phyloP scores from a whole-genome alignment of 2,888 invertebrate species.

The Hipparchia semele region DNA sequence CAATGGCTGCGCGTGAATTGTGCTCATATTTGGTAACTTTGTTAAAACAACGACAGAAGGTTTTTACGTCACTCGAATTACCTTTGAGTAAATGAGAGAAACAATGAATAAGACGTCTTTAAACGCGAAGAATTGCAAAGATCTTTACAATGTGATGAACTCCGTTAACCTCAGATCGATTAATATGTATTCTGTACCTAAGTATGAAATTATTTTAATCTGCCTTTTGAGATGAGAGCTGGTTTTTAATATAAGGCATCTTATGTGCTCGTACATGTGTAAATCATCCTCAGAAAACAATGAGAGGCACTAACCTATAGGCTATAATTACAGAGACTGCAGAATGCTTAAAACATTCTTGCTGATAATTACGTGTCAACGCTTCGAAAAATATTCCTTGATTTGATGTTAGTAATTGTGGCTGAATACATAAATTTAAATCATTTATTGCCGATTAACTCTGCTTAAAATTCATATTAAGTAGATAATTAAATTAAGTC shows the following conservation, averaged over 20 bases:
- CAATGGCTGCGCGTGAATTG: conserved; percentile 32
- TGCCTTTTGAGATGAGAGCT: background rate
- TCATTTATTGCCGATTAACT: conserved; percentile 9
- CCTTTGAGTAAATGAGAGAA: background rate
- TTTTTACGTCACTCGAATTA: conserved; percentile 12
- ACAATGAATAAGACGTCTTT: background rate
- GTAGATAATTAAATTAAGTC: conserved; percentile 13
- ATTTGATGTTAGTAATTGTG: background rate
- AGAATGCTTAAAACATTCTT: conserved; percentile 7
- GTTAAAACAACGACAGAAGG: conserved; percentile 44
- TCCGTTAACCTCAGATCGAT: background rate
- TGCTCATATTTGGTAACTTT: conserved; percentile 45
- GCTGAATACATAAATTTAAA: conserved; percentile 4
- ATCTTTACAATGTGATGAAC: background rate
- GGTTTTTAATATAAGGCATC: conserved; percentile 5
- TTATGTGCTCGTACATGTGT: background rate
- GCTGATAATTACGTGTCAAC: background rate
- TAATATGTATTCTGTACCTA: background rate
- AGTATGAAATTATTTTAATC: background rate
- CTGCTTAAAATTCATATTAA: conserved; percentile 11
- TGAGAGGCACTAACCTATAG: background rate
- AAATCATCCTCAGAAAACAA: conserved; percentile 22
- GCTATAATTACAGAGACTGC: conserved; percentile 12
- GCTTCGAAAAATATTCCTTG: conserved; percentile 7
- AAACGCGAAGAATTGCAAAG: background rate